phyloP scores from a whole-genome alignment of 2,888 invertebrate species.

The Blastobasis adustella region DNA sequence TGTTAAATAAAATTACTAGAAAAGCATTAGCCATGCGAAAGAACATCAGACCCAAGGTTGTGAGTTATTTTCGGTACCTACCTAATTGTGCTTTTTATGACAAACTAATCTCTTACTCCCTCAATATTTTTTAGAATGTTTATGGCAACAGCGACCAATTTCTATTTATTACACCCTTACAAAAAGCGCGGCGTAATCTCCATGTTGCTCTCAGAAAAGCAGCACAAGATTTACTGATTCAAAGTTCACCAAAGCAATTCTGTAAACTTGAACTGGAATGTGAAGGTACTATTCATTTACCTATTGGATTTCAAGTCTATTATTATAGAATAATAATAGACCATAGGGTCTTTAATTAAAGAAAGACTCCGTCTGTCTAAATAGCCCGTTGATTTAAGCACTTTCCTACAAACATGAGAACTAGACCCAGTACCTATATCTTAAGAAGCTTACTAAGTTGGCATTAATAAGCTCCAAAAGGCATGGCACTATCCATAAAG shows the following conservation, averaged over 20 bases:
- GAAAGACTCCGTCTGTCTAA: too few species aligned
- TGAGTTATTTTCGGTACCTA: neutral
- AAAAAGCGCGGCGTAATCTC: conserved; percentile 62
- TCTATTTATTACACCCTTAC: conserved; percentile 50
- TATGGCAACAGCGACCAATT: conserved; percentile 39
- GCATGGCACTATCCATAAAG: too few species aligned
- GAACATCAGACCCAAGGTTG: conserved; percentile 47
- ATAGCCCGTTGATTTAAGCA: too few species aligned
- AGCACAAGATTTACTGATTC: conserved; percentile 47
- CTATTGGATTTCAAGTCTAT: neutral
- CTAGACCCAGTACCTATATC: too few species aligned
- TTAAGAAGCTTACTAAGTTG: too few species aligned
- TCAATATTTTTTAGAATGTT: conserved; percentile 25
- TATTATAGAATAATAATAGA: too few species aligned
- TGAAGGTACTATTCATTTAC: conserved; percentile 29
- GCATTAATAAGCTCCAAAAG: too few species aligned
- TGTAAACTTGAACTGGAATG: conserved; percentile 35
- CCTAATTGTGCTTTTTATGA: too few species aligned
- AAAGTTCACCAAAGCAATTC: conserved; percentile 40
- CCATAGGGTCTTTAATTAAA: too few species aligned
- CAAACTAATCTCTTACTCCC: neutral
- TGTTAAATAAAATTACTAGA: conserved; percentile 71
- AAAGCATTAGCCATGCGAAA: conserved; percentile 63
- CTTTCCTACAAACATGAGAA: too few species aligned
- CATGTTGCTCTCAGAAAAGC: conserved; percentile 57